A percentile compares a stretch with the other conserved stretches of the same genome.
Evolutionary conservation across 64 coral and sea anemone species (phyloP).

Genomic region (Porites australiensis): DNA sequence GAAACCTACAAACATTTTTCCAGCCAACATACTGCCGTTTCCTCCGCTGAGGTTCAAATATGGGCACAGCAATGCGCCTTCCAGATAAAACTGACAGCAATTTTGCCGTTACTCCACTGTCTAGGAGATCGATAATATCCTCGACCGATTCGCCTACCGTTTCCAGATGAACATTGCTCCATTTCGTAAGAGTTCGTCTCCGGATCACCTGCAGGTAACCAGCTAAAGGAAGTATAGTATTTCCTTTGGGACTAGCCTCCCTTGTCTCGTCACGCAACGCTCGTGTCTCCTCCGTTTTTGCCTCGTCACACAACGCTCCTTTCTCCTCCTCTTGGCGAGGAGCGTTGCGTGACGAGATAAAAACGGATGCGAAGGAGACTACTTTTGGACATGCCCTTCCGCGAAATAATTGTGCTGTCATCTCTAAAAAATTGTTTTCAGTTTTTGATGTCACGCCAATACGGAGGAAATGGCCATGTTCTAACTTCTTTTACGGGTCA

Average conservation of each 20-base stretch:
- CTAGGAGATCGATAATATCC: slow-evolving; percentile 70
- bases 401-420: not conserved
- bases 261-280: too few species aligned
- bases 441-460: not conserved
- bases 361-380: too few species aligned
- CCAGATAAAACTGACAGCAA: slow-evolving; percentile 62
- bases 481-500: too few species aligned
- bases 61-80: slow-evolving; percentile 64
- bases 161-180: slow-evolving; percentile 73
- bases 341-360: too few species aligned
- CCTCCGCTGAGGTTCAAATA: slow-evolving; percentile 41
- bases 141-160: slow-evolving; percentile 38
- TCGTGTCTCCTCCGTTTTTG: too few species aligned
- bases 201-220: slow-evolving; percentile 77
- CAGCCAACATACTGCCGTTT: slow-evolving; percentile 68
- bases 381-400: not conserved
- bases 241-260: not conserved
- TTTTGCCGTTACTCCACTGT: slow-evolving; percentile 48
- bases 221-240: not conserved
- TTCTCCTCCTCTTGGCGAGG: too few species aligned
- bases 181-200: slow-evolving; percentile 91
- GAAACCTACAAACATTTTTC: slow-evolving; percentile 67
- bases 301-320: too few species aligned
- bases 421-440: not conserved
- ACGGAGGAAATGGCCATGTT: not conserved